These are phyloP conservation scores for Hassar affinis DNA, from an alignment of 2,113 vertebrate species.

Conservation along the genomic window DNA sequence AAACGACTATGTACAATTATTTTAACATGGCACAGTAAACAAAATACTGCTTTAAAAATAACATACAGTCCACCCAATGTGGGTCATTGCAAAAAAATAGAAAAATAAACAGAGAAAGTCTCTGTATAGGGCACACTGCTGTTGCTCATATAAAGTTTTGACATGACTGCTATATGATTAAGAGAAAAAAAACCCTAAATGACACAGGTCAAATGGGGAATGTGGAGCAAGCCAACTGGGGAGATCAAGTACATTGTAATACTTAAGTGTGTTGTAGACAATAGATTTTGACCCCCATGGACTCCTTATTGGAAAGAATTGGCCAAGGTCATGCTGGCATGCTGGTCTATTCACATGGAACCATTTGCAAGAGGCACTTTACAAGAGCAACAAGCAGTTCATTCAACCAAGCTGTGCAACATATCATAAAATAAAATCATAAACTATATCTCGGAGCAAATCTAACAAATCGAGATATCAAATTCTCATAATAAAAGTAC, in stretches of 20 bases:
- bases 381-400: constrained; percentile 63
- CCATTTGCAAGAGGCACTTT: constrained; percentile 41
- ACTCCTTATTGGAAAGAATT: neutral
- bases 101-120: constrained; percentile 45
- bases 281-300: constrained; percentile 3
- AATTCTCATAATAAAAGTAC: constrained; percentile 59
- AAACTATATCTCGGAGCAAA: constrained; percentile 52
- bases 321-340: neutral
- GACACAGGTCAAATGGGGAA: neutral
- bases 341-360: neutral
- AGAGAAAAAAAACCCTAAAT: neutral
- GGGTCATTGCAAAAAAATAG: constrained; percentile 76
- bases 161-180: constrained; percentile 46
- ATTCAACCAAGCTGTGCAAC: constrained; percentile 74
- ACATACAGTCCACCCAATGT: constrained; percentile 88
- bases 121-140: constrained; percentile 59
- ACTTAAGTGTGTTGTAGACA: neutral
- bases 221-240: neutral
- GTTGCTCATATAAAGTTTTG: constrained; percentile 60
- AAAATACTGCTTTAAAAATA: constrained; percentile 84
- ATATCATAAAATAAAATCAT: constrained; percentile 52
- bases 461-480: constrained; percentile 60
- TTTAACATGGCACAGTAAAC: constrained; percentile 81
- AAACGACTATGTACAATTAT: constrained; percentile 63
- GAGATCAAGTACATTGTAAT: neutral